These are phyloP conservation scores for Himantopus leucocephalus DNA, from an alignment of 2,113 vertebrate genomes.

Conservation along the genomic window DNA sequence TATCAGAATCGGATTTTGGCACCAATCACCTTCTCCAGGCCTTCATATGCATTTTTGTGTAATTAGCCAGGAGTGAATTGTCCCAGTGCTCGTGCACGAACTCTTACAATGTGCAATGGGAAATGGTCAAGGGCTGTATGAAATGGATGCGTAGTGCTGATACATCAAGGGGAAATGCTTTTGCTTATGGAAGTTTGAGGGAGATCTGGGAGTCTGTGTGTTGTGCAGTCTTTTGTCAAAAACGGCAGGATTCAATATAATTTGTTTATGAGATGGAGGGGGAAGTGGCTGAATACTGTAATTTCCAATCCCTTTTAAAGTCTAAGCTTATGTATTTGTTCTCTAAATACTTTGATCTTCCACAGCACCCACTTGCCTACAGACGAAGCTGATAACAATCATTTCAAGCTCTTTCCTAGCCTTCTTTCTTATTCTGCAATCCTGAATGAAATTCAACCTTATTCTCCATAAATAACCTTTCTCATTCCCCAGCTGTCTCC, in stretches of 20 bases:
- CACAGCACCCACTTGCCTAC: not conserved
- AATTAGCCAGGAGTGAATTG: not conserved
- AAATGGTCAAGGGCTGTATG: not conserved
- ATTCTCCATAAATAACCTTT: slow-evolving; percentile 52
- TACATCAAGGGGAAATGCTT: not conserved
- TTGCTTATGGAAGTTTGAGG: not conserved
- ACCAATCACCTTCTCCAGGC: not conserved
- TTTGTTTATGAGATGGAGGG: not conserved
- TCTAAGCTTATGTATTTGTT: not conserved
- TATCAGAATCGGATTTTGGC: not conserved
- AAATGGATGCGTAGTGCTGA: not conserved
- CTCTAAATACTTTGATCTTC: not conserved
- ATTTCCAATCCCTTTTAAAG: not conserved
- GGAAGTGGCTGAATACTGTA: not conserved
- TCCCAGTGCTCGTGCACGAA: not conserved
- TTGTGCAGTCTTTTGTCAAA: not conserved
- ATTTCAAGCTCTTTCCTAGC: not conserved
- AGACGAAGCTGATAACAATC: not conserved
- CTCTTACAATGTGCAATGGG: not conserved
- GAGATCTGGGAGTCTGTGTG: not conserved
- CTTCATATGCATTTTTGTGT: not conserved
- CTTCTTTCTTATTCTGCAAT: slow-evolving; percentile 10
- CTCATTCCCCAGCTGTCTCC: slow-evolving; percentile 32
- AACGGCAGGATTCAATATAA: not conserved
- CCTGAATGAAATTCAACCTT: slow-evolving; percentile 36